phyloP scores from a whole-genome alignment of 1,140 invertebrate species.

The Probaryconus sp. region DNA sequence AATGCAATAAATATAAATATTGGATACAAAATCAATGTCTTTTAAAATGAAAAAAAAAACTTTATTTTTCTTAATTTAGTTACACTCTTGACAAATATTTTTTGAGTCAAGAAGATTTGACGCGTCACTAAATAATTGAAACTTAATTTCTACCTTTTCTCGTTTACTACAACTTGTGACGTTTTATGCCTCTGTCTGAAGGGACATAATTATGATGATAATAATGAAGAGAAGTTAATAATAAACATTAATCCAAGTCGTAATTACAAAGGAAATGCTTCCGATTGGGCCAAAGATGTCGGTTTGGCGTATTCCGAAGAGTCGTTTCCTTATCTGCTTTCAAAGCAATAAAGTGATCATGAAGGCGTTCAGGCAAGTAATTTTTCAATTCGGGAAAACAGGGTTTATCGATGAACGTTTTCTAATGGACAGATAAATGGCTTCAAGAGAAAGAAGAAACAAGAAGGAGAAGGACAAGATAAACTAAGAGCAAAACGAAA shows the following conservation, averaged over 20 bases:
- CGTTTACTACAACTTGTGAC: too few relatives aligned
- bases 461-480: not conserved
- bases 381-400: slow-evolving; percentile 52
- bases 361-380: slow-evolving; percentile 45
- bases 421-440: slow-evolving; percentile 57
- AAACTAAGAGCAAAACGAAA: slow-evolving; percentile 60
- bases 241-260: slow-evolving; percentile 16
- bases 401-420: slow-evolving; percentile 43
- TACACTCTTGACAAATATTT: too few relatives aligned
- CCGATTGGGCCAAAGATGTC: slow-evolving; percentile 5
- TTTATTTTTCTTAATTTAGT: too few relatives aligned
- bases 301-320: not conserved
- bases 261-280: slow-evolving; percentile 47
- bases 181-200: too few relatives aligned
- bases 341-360: slow-evolving; percentile 46
- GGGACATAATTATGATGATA: too few relatives aligned
- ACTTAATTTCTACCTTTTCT: too few relatives aligned
- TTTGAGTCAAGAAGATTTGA: too few relatives aligned
- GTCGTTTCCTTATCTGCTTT: slow-evolving; percentile 47
- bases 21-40: too few relatives aligned
- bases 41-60: too few relatives aligned
- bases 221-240: slow-evolving; percentile 17
- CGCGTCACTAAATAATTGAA: too few relatives aligned
- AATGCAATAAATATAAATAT: too few relatives aligned
- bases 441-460: slow-evolving; percentile 38